phyloP scores from a whole-genome alignment of 2,797 vertebrate species.

The Takifugu ocellatus region DNA sequence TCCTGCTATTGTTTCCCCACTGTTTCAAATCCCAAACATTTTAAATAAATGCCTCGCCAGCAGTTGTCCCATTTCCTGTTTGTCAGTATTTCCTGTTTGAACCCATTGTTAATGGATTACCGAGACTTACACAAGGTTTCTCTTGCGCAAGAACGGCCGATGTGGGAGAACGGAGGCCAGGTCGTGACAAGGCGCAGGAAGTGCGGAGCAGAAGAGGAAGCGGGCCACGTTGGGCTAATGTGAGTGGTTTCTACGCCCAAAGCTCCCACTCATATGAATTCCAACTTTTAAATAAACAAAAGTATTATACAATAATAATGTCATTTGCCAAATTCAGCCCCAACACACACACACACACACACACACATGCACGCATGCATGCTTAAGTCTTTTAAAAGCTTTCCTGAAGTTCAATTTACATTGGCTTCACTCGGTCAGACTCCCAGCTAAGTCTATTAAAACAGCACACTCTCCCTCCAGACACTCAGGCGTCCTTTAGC shows the following conservation, averaged over 20 bases:
- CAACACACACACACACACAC: not conserved
- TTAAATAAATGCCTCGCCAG: constrained; percentile 2
- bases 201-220: constrained; percentile 31
- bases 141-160: not conserved
- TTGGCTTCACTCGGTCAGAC: constrained; percentile 34
- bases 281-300: constrained; percentile 29
- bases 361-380: not conserved
- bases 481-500: not conserved
- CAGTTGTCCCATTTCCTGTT: constrained; percentile 39
- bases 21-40: not conserved
- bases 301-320: constrained; percentile 35
- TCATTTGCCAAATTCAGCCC: constrained; percentile 23
- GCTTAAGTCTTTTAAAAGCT: constrained; percentile 25
- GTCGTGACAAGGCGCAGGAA: constrained; percentile 51
- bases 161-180: constrained; percentile 10
- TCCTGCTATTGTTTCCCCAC: constrained; percentile 32
- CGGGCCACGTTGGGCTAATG: constrained; percentile 2
- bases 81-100: constrained; percentile 40
- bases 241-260: not conserved
- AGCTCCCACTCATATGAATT: constrained; percentile 23
- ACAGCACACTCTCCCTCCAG: constrained; percentile 18
- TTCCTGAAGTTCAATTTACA: constrained; percentile 27
- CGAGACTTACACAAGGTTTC: not conserved
- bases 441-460: constrained; percentile 46
- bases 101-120: constrained; percentile 30